A percentile compares a stretch with the other conserved stretches of the same genome.
Conservation (phyloP, 2,113 vertebrate genomes). For the Etia nguti region DNA sequence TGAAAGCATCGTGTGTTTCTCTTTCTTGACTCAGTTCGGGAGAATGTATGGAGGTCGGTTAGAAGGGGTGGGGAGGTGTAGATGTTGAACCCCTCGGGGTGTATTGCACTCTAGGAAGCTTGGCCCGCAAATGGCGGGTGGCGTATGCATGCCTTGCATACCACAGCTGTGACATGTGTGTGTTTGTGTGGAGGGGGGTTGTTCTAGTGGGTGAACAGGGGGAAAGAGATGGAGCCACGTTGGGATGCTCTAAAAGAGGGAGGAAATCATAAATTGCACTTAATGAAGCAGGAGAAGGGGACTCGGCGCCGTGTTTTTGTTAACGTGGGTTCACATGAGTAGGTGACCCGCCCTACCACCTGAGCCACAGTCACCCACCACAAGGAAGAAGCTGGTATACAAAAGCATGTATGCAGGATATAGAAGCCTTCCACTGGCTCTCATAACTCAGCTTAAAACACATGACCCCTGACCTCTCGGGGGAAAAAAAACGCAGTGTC, state of each 20-base stretch:
- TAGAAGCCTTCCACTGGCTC: background rate
- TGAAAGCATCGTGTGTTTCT: background rate
- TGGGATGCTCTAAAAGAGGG: background rate
- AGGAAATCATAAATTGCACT: constrained; percentile 49
- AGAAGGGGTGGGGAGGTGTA: background rate
- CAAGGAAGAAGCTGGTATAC: background rate
- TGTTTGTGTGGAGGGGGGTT: background rate
- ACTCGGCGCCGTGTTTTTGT: background rate
- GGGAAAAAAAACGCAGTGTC: constrained; percentile 3
- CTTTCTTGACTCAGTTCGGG: constrained; percentile 10
- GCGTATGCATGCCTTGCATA: constrained; percentile 62
- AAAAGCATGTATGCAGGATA: background rate
- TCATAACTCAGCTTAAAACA: constrained; percentile 26
- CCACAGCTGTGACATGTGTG: constrained; percentile 53
- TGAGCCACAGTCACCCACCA: too few species aligned
- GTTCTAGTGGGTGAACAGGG: background rate
- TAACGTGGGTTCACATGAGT: background rate
- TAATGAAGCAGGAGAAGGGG: constrained; percentile 21
- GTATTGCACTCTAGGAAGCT: constrained; percentile 33
- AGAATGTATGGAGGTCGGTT: constrained; percentile 6
- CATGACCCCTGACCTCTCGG: background rate
- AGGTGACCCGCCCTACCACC: too few species aligned
- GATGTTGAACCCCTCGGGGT: constrained; percentile 38
- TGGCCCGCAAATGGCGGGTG: constrained; percentile 41
- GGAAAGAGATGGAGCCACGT: background rate